Percentiles rank a stretch among this genome's conserved stretches.
Conservation (phyloP, 2,888 invertebrate species). For the Tholera decimalis region DNA sequence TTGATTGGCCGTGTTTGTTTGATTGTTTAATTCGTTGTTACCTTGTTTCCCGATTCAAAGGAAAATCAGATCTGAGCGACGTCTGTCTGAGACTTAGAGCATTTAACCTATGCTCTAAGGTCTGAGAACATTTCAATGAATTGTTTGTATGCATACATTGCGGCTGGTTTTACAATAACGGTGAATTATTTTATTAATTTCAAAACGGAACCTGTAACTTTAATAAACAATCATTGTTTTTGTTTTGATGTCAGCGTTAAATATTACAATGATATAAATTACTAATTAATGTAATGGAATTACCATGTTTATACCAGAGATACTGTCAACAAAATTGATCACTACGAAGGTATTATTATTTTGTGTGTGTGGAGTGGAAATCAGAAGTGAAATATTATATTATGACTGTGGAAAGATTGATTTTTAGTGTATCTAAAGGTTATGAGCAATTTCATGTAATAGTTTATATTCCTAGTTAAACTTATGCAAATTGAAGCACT, state of each 20-base stretch:
- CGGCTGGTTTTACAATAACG: background rate
- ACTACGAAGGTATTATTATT: constrained; percentile 15
- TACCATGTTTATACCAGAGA: constrained; percentile 25
- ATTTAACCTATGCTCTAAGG: too few species aligned
- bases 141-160: constrained; percentile 14
- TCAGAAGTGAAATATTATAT: too few species aligned
- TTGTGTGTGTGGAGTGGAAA: too few species aligned
- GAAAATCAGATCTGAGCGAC: constrained; percentile 48
- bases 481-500: too few species aligned
- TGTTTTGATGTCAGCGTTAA: constrained; percentile 21
- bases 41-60: constrained; percentile 47
- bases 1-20: constrained; percentile 19
- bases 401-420: too few species aligned
- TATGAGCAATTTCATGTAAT: background rate
- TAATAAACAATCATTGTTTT: constrained; percentile 13
- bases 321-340: constrained; percentile 8
- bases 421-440: too few species aligned
- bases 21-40: constrained; percentile 59
- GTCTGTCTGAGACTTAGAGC: too few species aligned
- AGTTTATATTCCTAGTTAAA: too few species aligned
- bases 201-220: background rate
- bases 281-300: constrained; percentile 23
- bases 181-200: background rate
- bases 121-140: constrained; percentile 14
- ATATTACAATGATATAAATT: constrained; percentile 1